These are phyloP conservation scores for Osmoderma eremita DNA, from an alignment of 2,888 invertebrate genomes.

Conservation along the genomic window DNA sequence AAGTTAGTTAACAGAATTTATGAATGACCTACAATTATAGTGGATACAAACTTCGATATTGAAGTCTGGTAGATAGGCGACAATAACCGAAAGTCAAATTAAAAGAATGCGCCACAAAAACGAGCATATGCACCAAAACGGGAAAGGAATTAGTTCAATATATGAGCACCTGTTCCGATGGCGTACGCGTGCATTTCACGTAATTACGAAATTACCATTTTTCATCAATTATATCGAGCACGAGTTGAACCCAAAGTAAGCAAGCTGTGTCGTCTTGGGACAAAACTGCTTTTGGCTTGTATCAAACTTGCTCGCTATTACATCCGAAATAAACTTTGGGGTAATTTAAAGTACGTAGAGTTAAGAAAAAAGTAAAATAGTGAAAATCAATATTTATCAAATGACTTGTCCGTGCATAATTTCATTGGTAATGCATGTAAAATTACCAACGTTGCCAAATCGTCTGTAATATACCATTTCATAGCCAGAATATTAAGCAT, in stretches of 20 bases:
- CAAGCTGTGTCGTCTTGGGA: constrained; percentile 2
- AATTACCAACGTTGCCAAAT: too few species aligned
- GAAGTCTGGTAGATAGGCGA: background rate
- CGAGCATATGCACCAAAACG: constrained; percentile 30
- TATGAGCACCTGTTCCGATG: constrained; percentile 24
- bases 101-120: constrained; percentile 3
- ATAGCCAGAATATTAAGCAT: too few species aligned
- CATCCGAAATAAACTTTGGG: background rate
- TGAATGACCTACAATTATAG: too few species aligned
- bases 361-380: too few species aligned
- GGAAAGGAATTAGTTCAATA: constrained; percentile 18
- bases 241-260: constrained; percentile 23
- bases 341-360: background rate
- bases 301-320: constrained; percentile 5
- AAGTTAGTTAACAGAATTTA: too few species aligned
- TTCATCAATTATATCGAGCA: constrained; percentile 40
- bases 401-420: too few species aligned
- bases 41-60: background rate
- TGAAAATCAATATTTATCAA: too few species aligned
- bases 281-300: constrained; percentile 14
- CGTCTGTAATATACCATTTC: too few species aligned
- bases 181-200: constrained; percentile 28
- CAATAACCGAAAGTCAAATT: too few species aligned
- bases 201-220: constrained; percentile 39
- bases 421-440: too few species aligned